These are phyloP conservation scores for Amphipoea lucens DNA, from an alignment of 2,888 invertebrate genomes.

Conservation along the genomic window DNA sequence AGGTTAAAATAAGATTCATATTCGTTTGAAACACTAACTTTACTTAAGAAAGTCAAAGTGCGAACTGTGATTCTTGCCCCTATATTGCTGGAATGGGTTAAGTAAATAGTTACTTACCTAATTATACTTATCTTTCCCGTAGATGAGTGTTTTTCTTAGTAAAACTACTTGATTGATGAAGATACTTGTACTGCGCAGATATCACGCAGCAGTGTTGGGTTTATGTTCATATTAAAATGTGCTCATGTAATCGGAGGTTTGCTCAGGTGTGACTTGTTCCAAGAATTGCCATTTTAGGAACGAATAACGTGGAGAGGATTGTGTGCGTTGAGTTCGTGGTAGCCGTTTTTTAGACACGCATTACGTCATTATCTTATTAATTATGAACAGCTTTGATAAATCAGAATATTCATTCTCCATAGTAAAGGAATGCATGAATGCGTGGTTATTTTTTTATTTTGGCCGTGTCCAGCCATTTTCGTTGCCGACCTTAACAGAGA, in stretches of 20 bases:
- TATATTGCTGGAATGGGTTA: background rate
- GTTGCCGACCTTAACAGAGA: background rate
- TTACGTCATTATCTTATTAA: constrained; percentile 33
- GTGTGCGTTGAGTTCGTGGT: constrained; percentile 45
- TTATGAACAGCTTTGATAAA: too few relatives aligned
- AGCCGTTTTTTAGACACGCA: constrained; percentile 34
- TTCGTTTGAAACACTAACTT: background rate
- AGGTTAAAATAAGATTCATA: background rate
- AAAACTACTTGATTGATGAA: constrained; percentile 28
- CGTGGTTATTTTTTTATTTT: background rate
- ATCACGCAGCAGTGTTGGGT: constrained; percentile 14
- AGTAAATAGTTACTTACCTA: background rate
- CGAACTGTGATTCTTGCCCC: background rate
- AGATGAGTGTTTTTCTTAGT: constrained; percentile 36
- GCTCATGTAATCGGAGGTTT: constrained; percentile 59
- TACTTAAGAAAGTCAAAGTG: background rate
- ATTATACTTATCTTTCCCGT: constrained; percentile 11
- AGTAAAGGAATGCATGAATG: background rate
- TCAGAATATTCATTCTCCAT: background rate
- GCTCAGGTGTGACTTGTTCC: constrained; percentile 64
- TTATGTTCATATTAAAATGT: constrained; percentile 53
- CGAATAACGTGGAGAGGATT: constrained; percentile 49
- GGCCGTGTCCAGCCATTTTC: background rate
- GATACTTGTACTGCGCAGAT: constrained; percentile 14
- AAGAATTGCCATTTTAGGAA: constrained; percentile 64